Conservation (phyloP, 2,113 vertebrate species). For the Hypanus sabinus region DNA sequence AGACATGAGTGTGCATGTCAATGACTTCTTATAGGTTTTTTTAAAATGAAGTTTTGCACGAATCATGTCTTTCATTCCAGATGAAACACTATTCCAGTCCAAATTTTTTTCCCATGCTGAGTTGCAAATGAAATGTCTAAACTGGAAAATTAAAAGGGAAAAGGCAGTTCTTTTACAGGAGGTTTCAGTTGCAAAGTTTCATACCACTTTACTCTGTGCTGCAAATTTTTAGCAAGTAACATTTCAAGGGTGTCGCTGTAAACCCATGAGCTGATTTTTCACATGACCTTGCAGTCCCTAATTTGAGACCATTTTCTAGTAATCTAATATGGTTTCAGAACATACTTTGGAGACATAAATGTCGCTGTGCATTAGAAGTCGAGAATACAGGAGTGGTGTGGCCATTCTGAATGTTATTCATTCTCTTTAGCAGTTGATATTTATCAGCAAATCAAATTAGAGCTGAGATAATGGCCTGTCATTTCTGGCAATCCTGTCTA, state of each 20-base stretch:
- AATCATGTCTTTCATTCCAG: not conserved
- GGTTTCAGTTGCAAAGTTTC: conserved; percentile 24
- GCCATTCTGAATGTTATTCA: conserved; percentile 23
- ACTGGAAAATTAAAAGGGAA: conserved; percentile 8
- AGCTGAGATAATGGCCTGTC: conserved; percentile 26
- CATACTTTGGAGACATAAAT: conserved; percentile 23
- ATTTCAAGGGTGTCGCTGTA: conserved; percentile 25
- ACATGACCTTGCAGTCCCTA: conserved; percentile 25
- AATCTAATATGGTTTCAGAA: conserved; percentile 33
- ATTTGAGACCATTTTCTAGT: conserved; percentile 27
- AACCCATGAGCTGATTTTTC: conserved; percentile 19
- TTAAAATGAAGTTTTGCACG: not conserved
- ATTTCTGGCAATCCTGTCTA: conserved; percentile 35
- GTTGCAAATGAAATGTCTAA: conserved; percentile 19
- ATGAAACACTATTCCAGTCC: conserved; percentile 25
- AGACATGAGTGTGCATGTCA: not conserved
- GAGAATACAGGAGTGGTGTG: conserved; percentile 22
- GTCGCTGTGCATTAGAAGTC: conserved; percentile 19
- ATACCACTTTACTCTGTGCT: not conserved
- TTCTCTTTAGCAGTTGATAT: not conserved
- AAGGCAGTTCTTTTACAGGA: not conserved
- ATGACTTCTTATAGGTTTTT: not conserved
- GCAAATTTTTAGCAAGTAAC: conserved; percentile 27
- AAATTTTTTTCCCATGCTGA: not conserved
- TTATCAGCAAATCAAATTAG: conserved; percentile 37